Base-by-base conservation (phyloP, 1,140 invertebrate species). In the Oedothorax gibbosus region DNA sequence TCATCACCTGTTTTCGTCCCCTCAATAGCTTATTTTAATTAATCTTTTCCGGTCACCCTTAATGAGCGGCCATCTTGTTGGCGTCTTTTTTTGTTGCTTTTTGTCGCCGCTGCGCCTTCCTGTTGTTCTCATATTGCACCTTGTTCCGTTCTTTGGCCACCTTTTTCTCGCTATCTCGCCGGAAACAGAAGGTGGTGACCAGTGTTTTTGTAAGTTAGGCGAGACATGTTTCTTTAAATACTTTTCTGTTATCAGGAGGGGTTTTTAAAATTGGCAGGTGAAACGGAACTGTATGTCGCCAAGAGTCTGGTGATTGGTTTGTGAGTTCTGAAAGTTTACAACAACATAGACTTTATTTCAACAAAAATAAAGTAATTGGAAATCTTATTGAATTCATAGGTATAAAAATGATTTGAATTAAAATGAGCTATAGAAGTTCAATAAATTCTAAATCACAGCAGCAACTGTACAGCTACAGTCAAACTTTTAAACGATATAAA, bases 1-100 rank as follows among this genome's bases (percentile, higher is more conserved):
- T 64, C 77, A 60, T 79, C 77, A 79, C 77, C 77, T 79, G 77
- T 66, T 79, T 79, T 66, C 77, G 62, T 53, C 78, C 75, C 75
- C 73, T 60, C 18, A 5, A 11, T 60, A n/a, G 21, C 72, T 56
- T 51, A 77, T 81, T 71, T 71, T 71, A 71, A 81, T 81, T 81
- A 81, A 81, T 81, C 78, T 71, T 65, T 81, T 81, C 78, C 77
- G 78, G 49, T 12, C 14, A 18, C 56, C 14, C 62, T 77, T 81
- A 81, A 71, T 81, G 71, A 71, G 78, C 75, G 12, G 57, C 57
- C 69, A 53, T 71, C 72, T 35, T 35, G 35, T 35, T 35, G 72
- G 72, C 49, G 53, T 79, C 75, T 60, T 77, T 75, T 75, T 21
- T 57, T 75, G 35, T 35, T 35, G 35, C 35, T 35, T 35, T 35